phyloP scores from a whole-genome alignment of 2,888 invertebrate genomes.

The Malthinus seriepunctatus region DNA sequence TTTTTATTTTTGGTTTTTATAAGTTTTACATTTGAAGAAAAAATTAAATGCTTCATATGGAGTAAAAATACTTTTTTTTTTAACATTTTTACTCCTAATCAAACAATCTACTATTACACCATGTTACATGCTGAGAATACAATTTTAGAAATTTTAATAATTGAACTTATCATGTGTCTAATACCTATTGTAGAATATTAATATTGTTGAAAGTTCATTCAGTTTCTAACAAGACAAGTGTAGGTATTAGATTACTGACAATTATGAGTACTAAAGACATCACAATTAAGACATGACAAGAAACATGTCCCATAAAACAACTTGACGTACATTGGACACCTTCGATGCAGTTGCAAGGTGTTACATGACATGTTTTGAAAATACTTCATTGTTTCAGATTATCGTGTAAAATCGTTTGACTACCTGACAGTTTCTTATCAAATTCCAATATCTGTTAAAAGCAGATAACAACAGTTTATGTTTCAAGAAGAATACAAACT shows the following conservation, averaged over 20 bases:
- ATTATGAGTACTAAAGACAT: slow-evolving; percentile 13
- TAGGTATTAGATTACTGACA: slow-evolving; percentile 5
- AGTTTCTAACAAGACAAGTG: slow-evolving; percentile 1
- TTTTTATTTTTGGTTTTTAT: no score
- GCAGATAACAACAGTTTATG: slow-evolving; percentile 24
- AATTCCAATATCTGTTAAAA: slow-evolving; percentile 22
- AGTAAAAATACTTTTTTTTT: background rate
- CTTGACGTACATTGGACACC: slow-evolving; percentile 21
- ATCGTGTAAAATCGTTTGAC: slow-evolving; percentile 21
- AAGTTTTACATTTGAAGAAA: no score
- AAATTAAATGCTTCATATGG: no score
- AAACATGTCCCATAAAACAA: slow-evolving; percentile 18
- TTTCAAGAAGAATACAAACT: slow-evolving; percentile 15
- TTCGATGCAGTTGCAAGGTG: slow-evolving; percentile 27
- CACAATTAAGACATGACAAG: slow-evolving; percentile 11
- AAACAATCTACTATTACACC: background rate
- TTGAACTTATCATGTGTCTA: background rate
- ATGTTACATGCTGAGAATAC: background rate
- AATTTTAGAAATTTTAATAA: background rate
- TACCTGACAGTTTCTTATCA: slow-evolving; percentile 28
- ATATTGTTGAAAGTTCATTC: background rate
- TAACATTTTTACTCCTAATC: background rate
- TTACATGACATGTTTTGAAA: slow-evolving; percentile 30
- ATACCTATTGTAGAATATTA: background rate
- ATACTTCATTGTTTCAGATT: slow-evolving; percentile 30